Evolutionary conservation across 2,797 vertebrate species (phyloP).

Genomic region (Galago senegalensis): DNA sequence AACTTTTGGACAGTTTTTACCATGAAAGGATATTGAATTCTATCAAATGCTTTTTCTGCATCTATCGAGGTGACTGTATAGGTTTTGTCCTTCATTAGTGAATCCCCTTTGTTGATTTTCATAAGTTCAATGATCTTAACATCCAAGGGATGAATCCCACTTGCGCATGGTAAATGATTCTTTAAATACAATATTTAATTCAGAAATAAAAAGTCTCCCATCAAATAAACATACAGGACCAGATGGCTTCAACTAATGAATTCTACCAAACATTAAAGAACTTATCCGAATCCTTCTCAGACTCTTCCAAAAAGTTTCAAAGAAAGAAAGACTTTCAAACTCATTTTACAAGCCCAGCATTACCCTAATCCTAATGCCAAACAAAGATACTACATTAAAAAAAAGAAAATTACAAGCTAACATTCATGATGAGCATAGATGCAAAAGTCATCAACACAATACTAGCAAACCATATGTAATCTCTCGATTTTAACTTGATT

Average conservation of each 20-base stretch:
- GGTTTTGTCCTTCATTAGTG: background rate
- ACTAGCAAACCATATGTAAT: background rate
- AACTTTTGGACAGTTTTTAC: background rate
- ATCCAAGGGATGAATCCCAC: background rate
- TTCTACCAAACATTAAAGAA: background rate
- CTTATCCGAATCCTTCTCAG: background rate
- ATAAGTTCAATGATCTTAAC: background rate
- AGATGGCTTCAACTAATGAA: background rate
- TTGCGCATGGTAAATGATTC: background rate
- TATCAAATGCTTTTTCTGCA: background rate
- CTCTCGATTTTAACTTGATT: background rate
- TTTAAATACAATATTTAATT: background rate
- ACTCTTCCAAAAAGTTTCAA: background rate
- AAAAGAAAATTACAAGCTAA: background rate
- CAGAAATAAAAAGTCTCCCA: background rate
- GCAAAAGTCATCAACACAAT: background rate
- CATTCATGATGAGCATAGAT: background rate
- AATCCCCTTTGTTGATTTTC: background rate
- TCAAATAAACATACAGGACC: background rate
- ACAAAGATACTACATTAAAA: background rate
- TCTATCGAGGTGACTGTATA: background rate
- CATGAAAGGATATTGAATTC: background rate
- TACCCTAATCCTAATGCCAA: background rate
- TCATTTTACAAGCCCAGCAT: background rate
- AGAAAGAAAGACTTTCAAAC: background rate